phyloP scores from a whole-genome alignment of 2,113 vertebrate species.

The Uropsilus gracilis region DNA sequence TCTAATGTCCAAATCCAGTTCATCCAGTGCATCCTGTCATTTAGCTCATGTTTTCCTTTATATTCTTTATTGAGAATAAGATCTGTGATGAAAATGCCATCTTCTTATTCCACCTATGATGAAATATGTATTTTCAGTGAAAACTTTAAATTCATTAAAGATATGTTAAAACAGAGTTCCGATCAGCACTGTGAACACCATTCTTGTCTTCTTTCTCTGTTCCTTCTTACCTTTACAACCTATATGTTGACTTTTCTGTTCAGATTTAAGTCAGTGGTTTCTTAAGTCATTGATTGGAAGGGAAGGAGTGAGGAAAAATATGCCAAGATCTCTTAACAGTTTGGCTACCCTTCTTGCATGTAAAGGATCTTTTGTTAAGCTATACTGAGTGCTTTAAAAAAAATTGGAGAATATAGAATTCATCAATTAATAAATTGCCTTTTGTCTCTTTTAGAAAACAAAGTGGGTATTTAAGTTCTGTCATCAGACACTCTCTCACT shows the following conservation, averaged over 20 bases:
- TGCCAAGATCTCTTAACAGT: not conserved
- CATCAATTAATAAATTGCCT: not conserved
- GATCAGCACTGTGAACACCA: rapidly evolving
- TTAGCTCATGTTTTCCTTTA: not conserved
- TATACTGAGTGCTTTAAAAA: not conserved
- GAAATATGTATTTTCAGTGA: not conserved
- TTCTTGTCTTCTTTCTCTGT: not conserved
- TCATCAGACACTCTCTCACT: not conserved
- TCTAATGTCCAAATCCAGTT: not conserved
- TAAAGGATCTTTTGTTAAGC: not conserved
- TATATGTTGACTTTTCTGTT: not conserved
- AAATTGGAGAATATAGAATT: not conserved
- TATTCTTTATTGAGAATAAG: not conserved
- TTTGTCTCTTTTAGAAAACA: not conserved
- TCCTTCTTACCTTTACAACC: not conserved
- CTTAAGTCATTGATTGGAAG: not conserved
- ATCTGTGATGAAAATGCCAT: not conserved
- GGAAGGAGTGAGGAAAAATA: not conserved
- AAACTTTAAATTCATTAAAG: not conserved
- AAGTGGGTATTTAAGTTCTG: not conserved
- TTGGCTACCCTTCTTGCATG: not conserved
- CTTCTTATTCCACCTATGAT: not conserved
- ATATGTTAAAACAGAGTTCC: not conserved
- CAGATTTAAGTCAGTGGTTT: not conserved
- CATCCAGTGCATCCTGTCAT: not conserved